Evolutionary conservation across 2,888 invertebrate genomes (phyloP), one percentile per base, ranked within the genome.

Genomic region (Drosophila colorata): DNA sequence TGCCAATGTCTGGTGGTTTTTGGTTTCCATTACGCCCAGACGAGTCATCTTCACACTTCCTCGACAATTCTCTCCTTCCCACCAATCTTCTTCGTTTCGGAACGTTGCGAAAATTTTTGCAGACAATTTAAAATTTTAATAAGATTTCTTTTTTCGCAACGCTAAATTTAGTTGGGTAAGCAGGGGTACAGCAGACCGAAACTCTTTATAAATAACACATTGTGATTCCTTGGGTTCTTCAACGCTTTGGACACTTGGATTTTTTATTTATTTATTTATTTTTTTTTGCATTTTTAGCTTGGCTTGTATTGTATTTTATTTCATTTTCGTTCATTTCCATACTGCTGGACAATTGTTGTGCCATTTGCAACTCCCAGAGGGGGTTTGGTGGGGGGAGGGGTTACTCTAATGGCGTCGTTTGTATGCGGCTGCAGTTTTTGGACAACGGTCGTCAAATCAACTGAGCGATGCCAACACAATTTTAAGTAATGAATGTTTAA

Each of bases 101-200:
- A 77, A 69, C 87, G 86, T 60, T 78, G 83, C 58, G 38, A 66
- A 64, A 72, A 86, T 83, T 67, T 70, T 65, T 82, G 87, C 82
- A 88, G 88, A 86, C 88, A 88, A 82, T 88, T 82, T 82, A 74
- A 63, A 88, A 86, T 88, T 88, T 76, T 88, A 82, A 82, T 82
- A 86, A 73, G 69, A 67, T 46, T 72, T 68, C 20, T 20, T 40
- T 76, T 61, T 20, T 20, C 20, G 64, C 64, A 57, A 59, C 41
- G 79, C 88, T 82, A 82, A 86, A 82, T 82, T 82, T 88, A 82
- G 80, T 79, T 59, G 20, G 20, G 3, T 20, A 20, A 20, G 64
- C 14, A 13, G 14, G 18, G 8, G 46, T 8, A 25, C 25, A 8
- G 23, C 18, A 28, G 13, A 7, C 7, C 8, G 18, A 40, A 69